Evolutionary conservation across 2,113 vertebrate genomes (phyloP), one percentile per base, ranked within the genome.

Genomic region (Gnathonemus echidnorhynchus): DNA sequence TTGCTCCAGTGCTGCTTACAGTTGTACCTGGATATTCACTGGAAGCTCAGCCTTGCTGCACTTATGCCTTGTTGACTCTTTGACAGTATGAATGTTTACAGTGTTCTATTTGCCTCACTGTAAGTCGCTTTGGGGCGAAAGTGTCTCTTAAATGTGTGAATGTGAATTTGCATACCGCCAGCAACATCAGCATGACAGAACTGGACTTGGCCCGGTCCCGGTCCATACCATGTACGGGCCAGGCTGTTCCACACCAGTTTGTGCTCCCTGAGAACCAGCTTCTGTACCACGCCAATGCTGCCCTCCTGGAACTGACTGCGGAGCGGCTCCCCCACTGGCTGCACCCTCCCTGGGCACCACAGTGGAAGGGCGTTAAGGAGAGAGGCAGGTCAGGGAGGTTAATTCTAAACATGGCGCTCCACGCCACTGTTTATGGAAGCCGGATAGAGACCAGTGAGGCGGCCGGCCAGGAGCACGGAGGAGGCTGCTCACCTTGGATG

Each of bases 181-280:
- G 3, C 70, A 39, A 15, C 31, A 11, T 39, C 31, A 19, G 5
- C 70, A 6, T 35, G 74, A 80, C 74, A 42, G 74, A 35, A 42
- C 27, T 35, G 42, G 42, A 39, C 80, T 85, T 48, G 5, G 80
- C 39, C 39, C 10, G n/a, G 49, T n/a, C n/a, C 27, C 31, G 31
- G 52, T 50, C 96, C 96, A 53, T 92, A 98, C 97, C 97, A 98
- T 90, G 92, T 95, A 2, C 94, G 95, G 89, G 95, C 95, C 74
- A 97, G 66, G 92, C 93, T 92, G 91, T 97, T 98, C 97, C 97
- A 98, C 88, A 98, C 93, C 84, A 98, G 94, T 49, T 95, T 96
- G 92, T 97, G 97, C 87, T 98, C 97, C 31, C 92, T 96, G 87
- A 98, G 92, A n/a, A 96, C 93, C 86, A 97, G 94, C 88, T 95